A percentile compares a stretch with the other conserved stretches of the same genome.
Conservation (phyloP, 2,797 vertebrate genomes). For the Hydrolagus colliei region DNA sequence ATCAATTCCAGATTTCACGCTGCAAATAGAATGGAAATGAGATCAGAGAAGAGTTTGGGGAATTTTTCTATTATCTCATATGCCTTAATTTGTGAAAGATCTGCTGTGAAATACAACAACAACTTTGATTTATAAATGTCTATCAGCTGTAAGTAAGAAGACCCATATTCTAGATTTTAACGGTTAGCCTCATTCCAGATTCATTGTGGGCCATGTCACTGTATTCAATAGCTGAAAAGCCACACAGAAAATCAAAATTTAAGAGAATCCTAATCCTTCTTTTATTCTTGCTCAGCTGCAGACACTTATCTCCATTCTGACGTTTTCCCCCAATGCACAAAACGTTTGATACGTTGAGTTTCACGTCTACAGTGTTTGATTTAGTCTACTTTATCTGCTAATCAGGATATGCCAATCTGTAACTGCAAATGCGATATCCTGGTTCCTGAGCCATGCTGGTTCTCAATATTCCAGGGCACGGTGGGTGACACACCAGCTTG, state of each 20-base stretch:
- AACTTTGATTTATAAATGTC: background rate
- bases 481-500: no score
- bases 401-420: background rate
- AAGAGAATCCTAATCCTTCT: background rate
- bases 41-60: background rate
- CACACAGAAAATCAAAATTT: background rate
- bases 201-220: background rate
- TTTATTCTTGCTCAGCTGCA: background rate
- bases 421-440: no score
- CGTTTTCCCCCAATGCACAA: background rate
- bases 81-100: background rate
- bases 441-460: no score
- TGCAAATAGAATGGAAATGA: no score
- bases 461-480: no score
- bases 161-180: background rate
- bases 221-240: background rate
- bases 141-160: background rate
- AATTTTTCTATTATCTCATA: background rate
- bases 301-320: background rate
- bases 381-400: background rate
- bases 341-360: background rate
- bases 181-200: background rate
- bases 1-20: background rate
- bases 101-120: background rate
- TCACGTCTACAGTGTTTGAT: background rate